Evolutionary conservation across 2,797 vertebrate genomes (phyloP).

Genomic region (Alca torda): DNA sequence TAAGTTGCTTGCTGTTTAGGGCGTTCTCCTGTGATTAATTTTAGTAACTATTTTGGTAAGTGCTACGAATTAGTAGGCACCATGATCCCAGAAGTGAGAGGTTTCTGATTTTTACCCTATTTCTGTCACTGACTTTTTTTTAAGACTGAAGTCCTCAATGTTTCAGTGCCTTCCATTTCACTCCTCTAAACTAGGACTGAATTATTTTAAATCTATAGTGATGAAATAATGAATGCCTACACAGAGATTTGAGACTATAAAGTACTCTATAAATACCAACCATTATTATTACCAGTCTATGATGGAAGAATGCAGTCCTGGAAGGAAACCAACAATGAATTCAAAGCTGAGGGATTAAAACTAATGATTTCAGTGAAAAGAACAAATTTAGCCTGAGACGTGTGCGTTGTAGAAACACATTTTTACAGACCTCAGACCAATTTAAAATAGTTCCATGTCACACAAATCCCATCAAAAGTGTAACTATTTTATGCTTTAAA

Average conservation of each 20-base stretch:
- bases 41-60: background rate
- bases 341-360: constrained; percentile 33
- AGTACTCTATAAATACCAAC: constrained; percentile 51
- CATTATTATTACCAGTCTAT: constrained; percentile 22
- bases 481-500: background rate
- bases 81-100: background rate
- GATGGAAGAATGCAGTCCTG: constrained; percentile 13
- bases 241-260: constrained; percentile 20
- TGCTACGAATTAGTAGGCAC: background rate
- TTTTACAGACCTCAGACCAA: background rate
- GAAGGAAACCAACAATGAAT: constrained; percentile 31
- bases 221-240: constrained; percentile 48
- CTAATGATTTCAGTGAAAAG: constrained; percentile 30
- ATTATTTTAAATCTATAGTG: constrained; percentile 36
- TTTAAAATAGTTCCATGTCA: background rate
- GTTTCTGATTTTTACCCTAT: background rate
- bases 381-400: background rate
- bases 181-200: constrained; percentile 10
- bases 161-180: constrained; percentile 21
- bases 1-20: background rate
- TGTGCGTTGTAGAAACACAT: background rate
- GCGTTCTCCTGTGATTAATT: background rate
- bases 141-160: background rate
- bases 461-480: background rate
- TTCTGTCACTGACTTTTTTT: constrained; percentile 1